Percentiles rank a stretch among this genome's conserved stretches.
Conservation (phyloP, 2,797 vertebrate genomes). For the Hemibagrus guttatus region DNA sequence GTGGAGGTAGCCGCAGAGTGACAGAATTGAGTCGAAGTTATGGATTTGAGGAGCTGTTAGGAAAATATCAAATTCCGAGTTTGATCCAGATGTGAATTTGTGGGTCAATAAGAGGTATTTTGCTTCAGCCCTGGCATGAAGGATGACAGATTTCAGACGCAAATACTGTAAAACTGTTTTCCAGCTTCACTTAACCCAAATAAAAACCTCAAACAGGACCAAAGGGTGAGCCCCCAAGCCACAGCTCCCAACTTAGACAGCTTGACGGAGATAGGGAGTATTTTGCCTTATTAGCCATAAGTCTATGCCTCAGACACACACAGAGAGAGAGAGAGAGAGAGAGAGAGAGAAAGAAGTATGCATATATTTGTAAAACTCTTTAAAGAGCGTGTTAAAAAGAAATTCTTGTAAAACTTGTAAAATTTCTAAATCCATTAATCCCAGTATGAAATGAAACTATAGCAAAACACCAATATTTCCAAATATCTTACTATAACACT, state of each 20-base stretch:
- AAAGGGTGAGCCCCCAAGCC: not conserved
- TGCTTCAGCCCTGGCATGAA: not conserved
- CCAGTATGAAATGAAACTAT: not conserved
- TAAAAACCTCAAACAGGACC: constrained; percentile 16
- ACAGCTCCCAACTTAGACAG: not conserved
- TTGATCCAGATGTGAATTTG: constrained; percentile 17
- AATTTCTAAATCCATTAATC: not conserved
- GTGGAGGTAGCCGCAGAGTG: constrained; percentile 26
- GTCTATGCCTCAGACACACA: constrained; percentile 28
- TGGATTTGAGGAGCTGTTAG: constrained; percentile 27
- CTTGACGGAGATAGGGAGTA: not conserved
- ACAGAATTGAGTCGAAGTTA: constrained; percentile 24
- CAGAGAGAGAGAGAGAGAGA: not conserved
- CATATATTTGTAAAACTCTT: not conserved
- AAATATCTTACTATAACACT: not conserved
- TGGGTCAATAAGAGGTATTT: not conserved
- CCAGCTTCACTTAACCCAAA: not conserved
- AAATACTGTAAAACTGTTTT: not conserved
- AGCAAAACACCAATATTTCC: not conserved
- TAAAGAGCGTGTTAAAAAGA: not conserved
- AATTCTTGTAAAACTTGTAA: not conserved
- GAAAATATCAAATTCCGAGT: constrained; percentile 17
- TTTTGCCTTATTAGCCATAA: constrained; percentile 49
- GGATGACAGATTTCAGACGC: not conserved
- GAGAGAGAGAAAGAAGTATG: not conserved